Evolutionary conservation across 2,113 vertebrate genomes (phyloP).

Genomic region (Xiphophorus maculatus): DNA sequence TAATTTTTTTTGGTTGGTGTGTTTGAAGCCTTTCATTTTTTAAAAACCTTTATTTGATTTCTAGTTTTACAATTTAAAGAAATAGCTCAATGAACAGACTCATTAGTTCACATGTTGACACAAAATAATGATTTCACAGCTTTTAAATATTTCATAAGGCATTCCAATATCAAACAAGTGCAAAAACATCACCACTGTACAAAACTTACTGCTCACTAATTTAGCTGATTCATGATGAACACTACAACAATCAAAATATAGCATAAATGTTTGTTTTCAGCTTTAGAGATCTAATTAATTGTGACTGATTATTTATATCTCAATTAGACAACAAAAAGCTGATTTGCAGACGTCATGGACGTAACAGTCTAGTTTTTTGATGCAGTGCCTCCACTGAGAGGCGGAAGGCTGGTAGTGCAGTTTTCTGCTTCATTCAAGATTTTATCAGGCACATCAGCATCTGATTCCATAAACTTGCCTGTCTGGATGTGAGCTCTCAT

Average conservation of each 20-base stretch:
- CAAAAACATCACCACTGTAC: neutral
- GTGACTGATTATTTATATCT: neutral
- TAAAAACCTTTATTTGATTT: too few species aligned
- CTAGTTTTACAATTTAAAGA: too few species aligned
- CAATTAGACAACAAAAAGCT: neutral
- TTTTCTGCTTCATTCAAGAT: neutral
- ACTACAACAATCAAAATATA: neutral
- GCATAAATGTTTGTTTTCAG: neutral
- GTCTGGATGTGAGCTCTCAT: slow-evolving; percentile 21
- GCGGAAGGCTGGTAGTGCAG: slow-evolving; percentile 12
- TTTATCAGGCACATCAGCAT: slow-evolving; percentile 10
- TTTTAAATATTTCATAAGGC: neutral
- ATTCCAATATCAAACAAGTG: neutral
- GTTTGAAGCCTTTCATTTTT: too few species aligned
- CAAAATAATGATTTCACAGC: neutral
- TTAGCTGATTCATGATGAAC: too few species aligned
- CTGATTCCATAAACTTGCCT: neutral
- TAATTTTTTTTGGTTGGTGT: neutral
- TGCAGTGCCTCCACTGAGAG: slow-evolving; percentile 58
- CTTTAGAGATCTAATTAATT: neutral
- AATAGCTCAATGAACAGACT: neutral
- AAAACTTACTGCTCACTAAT: too few species aligned
- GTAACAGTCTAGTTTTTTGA: neutral
- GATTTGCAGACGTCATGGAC: neutral
- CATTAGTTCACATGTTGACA: neutral